Base-by-base conservation (phyloP, 2,888 invertebrate species). In the Molorchus minor region DNA sequence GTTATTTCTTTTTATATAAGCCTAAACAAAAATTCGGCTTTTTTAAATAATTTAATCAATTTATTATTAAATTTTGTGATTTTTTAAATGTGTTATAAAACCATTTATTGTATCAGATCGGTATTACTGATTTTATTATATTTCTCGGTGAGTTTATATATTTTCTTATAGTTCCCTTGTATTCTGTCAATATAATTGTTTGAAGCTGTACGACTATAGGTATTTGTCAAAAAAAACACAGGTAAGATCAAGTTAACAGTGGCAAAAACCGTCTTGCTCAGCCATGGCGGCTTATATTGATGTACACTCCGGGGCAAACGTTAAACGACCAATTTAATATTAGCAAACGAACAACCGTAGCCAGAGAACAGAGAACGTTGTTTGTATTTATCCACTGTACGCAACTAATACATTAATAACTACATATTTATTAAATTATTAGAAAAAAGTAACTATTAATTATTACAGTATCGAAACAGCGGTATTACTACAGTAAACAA, bases 211-310 rank as follows among this genome's bases (percentile, higher is more conserved):
- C 71, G 71, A 71, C 69, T 72, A 71, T 72, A 67, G 71, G 73
- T 72, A 73, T 73, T 72, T 72, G 67, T 62, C 65, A 64, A 70
- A 71, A 47, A 73, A 72, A 71, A 68, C 61, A 66, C 70, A 69
- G 68, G 68, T 69, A 64, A 70, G 73, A 71, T 70, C 70, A 65
- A 72, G 72, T 73, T 71, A 73, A 73, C 70, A 68, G 68, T 64
- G 56, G 65, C 67, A 73, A 73, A 74, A 73, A 71, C 65, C 58
- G 59, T 65, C 68, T 67, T 69, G 72, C 68, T 68, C 71, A 63
- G 69, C 61, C 64, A 68, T 67, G 67, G 64, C 67, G 64, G 62
- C 66, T 64, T 63, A 59, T 65, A 59, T 62, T 61, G 61, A 60
- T 52, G 70, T 71, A 71, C 69, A 71, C 65, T 69, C 60, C 54